phyloP scores from a whole-genome alignment of 2,888 invertebrate species.

The Metallyticus violacea region DNA sequence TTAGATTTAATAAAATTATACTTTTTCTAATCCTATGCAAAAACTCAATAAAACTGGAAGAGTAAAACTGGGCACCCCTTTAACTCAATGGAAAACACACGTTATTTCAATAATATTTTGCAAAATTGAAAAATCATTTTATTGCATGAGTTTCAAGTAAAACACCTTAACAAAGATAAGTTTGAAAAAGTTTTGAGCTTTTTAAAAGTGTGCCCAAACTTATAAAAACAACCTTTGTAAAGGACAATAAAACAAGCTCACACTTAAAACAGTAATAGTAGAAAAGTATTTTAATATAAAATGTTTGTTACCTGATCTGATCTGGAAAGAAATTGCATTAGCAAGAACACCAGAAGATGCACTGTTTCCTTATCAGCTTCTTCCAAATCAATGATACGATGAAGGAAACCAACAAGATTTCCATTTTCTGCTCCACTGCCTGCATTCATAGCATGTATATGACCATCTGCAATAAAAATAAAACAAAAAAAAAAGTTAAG shows the following conservation, averaged over 20 bases:
- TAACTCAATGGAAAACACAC: too few species aligned
- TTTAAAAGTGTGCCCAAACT: too few species aligned
- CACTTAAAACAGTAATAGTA: neutral
- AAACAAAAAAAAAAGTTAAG: neutral
- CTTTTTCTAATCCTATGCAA: too few species aligned
- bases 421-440: conserved; percentile 66
- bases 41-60: too few species aligned
- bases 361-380: conserved; percentile 95
- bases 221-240: too few species aligned
- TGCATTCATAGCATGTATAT: conserved; percentile 79
- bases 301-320: conserved; percentile 59
- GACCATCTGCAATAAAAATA: conserved; percentile 59
- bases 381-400: conserved; percentile 87
- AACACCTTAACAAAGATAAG: too few species aligned
- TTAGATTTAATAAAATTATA: too few species aligned
- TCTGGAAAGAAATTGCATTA: conserved; percentile 93
- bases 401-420: conserved; percentile 73
- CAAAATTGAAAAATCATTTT: too few species aligned
- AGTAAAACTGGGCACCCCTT: too few species aligned
- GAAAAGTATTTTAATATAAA: neutral
- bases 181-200: too few species aligned
- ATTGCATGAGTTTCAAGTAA: too few species aligned
- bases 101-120: too few species aligned
- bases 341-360: conserved; percentile 87
- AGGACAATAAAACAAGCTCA: neutral